phyloP scores from a whole-genome alignment of 35 echinoderm and acorn worm species.

The Holothuria glaberrima region DNA sequence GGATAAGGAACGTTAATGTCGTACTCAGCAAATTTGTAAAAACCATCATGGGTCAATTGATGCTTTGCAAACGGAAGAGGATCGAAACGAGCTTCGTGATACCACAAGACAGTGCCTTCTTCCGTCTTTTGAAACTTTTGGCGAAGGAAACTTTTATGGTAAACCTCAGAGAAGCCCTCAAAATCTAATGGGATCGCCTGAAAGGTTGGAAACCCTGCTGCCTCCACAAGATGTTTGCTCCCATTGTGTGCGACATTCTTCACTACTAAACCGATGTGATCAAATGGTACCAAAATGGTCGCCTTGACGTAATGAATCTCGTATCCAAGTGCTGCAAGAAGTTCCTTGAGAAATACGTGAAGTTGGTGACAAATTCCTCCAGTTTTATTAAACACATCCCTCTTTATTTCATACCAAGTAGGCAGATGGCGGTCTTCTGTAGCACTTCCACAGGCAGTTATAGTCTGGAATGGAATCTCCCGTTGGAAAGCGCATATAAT shows the following conservation, averaged over 20 bases:
- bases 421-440: slow-evolving; percentile 18
- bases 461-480: background rate
- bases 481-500: background rate
- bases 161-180: background rate
- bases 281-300: background rate
- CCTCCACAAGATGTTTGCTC: background rate
- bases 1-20: background rate
- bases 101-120: background rate
- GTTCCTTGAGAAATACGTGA: slow-evolving; percentile 15
- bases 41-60: background rate
- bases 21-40: background rate
- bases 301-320: background rate
- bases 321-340: background rate
- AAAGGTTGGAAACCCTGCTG: slow-evolving; percentile 16
- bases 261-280: background rate
- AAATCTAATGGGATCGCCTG: slow-evolving; percentile 10
- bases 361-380: background rate
- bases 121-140: background rate
- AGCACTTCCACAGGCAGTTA: background rate
- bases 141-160: background rate
- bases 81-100: slow-evolving; percentile 10
- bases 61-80: background rate
- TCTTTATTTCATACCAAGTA: background rate
- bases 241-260: background rate
- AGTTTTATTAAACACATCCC: background rate